Conservation (phyloP, 2,888 invertebrate species). For the Lysandra coridon region DNA sequence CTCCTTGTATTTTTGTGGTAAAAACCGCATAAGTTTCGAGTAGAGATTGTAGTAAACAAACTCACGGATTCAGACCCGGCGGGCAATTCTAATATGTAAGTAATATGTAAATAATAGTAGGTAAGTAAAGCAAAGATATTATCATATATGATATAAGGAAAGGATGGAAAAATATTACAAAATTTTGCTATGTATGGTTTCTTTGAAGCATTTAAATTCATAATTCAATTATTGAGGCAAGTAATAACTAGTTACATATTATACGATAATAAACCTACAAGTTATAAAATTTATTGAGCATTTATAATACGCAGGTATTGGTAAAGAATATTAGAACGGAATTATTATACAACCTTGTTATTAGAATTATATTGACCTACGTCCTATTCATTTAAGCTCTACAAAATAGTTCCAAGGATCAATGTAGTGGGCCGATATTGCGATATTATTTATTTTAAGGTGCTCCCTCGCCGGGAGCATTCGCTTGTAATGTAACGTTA, state of each 20-base stretch:
- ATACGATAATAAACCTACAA: not conserved
- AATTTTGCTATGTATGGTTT: not conserved
- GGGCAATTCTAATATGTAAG: too few species aligned
- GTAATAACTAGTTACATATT: not conserved
- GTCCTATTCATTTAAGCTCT: not conserved
- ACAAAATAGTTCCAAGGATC: not conserved
- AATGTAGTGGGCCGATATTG: not conserved
- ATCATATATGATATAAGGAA: not conserved
- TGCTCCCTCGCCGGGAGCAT: too few species aligned
- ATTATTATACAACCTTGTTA: conserved; percentile 9
- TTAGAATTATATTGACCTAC: conserved; percentile 7
- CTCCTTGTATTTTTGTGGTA: too few species aligned
- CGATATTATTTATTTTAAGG: too few species aligned
- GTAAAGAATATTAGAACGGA: not conserved
- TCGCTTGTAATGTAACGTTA: too few species aligned
- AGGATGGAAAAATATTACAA: not conserved
- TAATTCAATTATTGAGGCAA: not conserved
- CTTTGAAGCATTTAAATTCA: not conserved
- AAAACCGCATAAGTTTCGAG: too few species aligned
- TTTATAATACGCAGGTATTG: not conserved
- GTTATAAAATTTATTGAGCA: conserved; percentile 9
- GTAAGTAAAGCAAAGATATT: not conserved
- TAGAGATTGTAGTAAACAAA: too few species aligned
- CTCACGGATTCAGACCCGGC: not conserved
- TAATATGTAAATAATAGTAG: not conserved